These are phyloP conservation scores for Nymphalis io DNA, from an alignment of 1,140 invertebrate genomes.

Conservation along the genomic window DNA sequence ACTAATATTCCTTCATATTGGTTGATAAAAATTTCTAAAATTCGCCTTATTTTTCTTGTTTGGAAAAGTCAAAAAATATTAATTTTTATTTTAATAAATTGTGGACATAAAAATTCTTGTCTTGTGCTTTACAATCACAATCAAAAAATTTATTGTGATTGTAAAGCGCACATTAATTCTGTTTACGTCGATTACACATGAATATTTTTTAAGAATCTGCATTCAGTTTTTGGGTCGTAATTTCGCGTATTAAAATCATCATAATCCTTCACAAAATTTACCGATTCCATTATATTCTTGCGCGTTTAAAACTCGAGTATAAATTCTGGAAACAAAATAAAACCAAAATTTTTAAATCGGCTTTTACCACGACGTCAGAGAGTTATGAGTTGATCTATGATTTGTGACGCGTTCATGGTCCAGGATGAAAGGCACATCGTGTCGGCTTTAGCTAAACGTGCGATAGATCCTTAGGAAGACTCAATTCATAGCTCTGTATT, in stretches of 20 bases:
- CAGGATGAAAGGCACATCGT: constrained; percentile 8
- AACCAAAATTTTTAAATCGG: constrained; percentile 21
- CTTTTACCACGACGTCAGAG: constrained; percentile 21
- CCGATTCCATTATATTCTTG: constrained; percentile 8
- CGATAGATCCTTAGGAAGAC: not conserved
- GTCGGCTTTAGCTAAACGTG: not conserved
- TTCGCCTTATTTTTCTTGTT: too few relatives aligned
- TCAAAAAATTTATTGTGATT: too few relatives aligned
- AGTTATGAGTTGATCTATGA: constrained; percentile 17
- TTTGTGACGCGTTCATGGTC: constrained; percentile 14
- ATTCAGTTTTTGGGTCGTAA: not conserved
- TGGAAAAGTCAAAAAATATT: too few relatives aligned
- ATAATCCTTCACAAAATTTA: not conserved
- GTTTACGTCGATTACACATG: too few relatives aligned
- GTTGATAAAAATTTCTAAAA: too few relatives aligned
- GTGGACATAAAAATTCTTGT: too few relatives aligned
- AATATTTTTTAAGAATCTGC: not conserved
- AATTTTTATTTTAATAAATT: too few relatives aligned
- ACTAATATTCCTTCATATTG: too few relatives aligned
- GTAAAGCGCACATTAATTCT: too few relatives aligned
- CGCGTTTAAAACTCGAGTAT: constrained; percentile 5
- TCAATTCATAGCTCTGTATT: not conserved
- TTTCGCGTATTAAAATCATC: not conserved
- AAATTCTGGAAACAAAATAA: constrained; percentile 18
- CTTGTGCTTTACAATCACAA: too few relatives aligned